Conservation (phyloP, 1,140 invertebrate genomes). For the Leptinotarsa undecemlineata region DNA sequence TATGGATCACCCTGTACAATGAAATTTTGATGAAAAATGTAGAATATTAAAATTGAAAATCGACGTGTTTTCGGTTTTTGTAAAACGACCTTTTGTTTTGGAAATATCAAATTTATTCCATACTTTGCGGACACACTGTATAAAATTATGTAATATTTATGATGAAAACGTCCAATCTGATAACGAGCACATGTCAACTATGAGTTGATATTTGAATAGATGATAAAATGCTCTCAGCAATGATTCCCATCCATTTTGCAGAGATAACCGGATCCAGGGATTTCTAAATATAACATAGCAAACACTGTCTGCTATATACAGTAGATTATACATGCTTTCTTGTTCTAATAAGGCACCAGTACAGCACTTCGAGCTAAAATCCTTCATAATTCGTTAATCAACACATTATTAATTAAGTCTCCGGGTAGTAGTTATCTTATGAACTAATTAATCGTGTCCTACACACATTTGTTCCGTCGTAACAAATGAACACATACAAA, state of each 20-base stretch:
- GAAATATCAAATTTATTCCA: too few relatives aligned
- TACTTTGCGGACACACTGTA: too few relatives aligned
- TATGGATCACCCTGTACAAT: too few relatives aligned
- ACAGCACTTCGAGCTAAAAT: background rate
- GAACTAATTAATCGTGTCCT: background rate
- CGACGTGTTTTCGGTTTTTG: too few relatives aligned
- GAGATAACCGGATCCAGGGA: conserved; percentile 4
- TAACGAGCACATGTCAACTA: too few relatives aligned
- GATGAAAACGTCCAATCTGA: too few relatives aligned
- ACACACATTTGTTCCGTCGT: background rate
- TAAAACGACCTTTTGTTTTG: too few relatives aligned
- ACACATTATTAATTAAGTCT: background rate
- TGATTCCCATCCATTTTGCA: background rate
- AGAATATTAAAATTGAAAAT: too few relatives aligned
- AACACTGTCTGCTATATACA: background rate
- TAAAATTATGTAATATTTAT: too few relatives aligned
- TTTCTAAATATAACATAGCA: background rate
- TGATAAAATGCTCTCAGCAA: too few relatives aligned
- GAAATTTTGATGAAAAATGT: too few relatives aligned
- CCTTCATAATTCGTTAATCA: conserved; percentile 3
- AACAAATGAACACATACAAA: background rate
- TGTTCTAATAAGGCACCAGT: background rate
- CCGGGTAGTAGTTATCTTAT: background rate
- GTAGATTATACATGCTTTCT: background rate
- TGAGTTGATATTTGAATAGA: too few relatives aligned